phyloP scores from a whole-genome alignment of 2,113 vertebrate genomes.

The Dromaius novaehollandiae region DNA sequence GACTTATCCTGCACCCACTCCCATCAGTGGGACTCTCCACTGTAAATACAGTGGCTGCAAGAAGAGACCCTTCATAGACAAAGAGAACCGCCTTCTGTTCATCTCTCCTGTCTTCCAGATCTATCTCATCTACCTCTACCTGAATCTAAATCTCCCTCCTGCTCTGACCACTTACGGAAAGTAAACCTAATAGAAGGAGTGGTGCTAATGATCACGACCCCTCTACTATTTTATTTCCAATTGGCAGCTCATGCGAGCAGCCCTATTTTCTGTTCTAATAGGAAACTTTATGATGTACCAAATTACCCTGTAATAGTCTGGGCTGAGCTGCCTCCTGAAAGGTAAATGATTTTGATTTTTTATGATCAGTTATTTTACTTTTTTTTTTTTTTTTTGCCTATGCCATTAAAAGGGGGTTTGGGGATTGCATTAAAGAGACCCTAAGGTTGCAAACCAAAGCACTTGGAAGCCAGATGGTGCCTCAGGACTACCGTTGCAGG shows the following conservation, averaged over 20 bases:
- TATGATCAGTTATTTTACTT: constrained; percentile 33
- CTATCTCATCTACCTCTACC: background rate
- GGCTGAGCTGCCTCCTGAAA: constrained; percentile 50
- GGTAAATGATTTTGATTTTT: constrained; percentile 60
- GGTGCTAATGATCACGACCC: constrained; percentile 10
- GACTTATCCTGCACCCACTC: background rate
- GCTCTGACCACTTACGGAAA: background rate
- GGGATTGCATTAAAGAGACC: background rate
- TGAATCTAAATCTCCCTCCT: background rate
- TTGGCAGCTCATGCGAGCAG: constrained; percentile 58
- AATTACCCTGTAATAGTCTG: constrained; percentile 58
- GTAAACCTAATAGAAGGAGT: constrained; percentile 18
- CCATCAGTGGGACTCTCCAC: fast-evolving
- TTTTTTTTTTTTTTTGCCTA: background rate
- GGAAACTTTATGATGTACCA: constrained; percentile 63
- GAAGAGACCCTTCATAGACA: background rate
- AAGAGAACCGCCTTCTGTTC: background rate
- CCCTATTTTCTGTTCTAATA: constrained; percentile 58
- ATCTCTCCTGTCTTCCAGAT: background rate
- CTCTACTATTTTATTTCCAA: constrained; percentile 58
- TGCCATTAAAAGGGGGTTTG: background rate
- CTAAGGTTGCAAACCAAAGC: background rate
- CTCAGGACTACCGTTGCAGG: background rate
- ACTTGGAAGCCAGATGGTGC: background rate
- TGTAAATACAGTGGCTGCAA: background rate